These are phyloP conservation scores for Amiota mariae DNA, from an alignment of 2,888 invertebrate genomes.

Conservation along the genomic window DNA sequence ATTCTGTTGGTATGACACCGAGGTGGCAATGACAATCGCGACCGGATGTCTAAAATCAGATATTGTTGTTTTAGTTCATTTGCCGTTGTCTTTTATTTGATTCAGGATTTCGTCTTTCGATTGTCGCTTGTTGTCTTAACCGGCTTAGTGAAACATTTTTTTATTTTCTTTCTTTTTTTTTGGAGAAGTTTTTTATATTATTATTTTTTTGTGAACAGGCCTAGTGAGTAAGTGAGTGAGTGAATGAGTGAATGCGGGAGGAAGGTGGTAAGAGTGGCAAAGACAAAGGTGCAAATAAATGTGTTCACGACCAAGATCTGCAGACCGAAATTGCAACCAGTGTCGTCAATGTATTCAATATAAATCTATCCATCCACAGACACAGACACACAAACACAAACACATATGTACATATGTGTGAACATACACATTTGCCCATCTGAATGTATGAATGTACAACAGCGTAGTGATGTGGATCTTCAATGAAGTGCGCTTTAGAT, in stretches of 20 bases:
- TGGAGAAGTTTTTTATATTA: neutral
- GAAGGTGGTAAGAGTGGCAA: constrained; percentile 55
- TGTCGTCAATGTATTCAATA: too few relatives aligned
- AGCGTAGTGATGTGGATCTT: constrained; percentile 37
- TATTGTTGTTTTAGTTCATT: constrained; percentile 66
- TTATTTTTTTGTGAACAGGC: constrained; percentile 37
- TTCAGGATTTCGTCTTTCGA: constrained; percentile 31
- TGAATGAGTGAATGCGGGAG: constrained; percentile 35
- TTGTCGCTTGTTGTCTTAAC: constrained; percentile 19
- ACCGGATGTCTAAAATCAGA: constrained; percentile 74
- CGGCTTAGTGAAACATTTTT: neutral
- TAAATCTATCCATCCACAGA: too few relatives aligned
- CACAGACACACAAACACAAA: too few relatives aligned
- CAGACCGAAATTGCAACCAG: too few relatives aligned
- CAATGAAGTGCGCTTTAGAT: constrained; percentile 51
- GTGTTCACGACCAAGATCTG: constrained; percentile 39
- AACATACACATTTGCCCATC: neutral
- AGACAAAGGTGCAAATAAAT: constrained; percentile 58
- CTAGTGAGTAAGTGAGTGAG: constrained; percentile 36
- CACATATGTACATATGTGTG: neutral
- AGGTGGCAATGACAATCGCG: constrained; percentile 72
- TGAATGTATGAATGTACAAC: neutral
- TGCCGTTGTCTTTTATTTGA: constrained; percentile 39
- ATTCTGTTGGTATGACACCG: constrained; percentile 38
- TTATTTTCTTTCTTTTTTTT: constrained; percentile 25